Conservation (phyloP, 2,113 vertebrate genomes). For the Rhinopithecus roxellana region DNA sequence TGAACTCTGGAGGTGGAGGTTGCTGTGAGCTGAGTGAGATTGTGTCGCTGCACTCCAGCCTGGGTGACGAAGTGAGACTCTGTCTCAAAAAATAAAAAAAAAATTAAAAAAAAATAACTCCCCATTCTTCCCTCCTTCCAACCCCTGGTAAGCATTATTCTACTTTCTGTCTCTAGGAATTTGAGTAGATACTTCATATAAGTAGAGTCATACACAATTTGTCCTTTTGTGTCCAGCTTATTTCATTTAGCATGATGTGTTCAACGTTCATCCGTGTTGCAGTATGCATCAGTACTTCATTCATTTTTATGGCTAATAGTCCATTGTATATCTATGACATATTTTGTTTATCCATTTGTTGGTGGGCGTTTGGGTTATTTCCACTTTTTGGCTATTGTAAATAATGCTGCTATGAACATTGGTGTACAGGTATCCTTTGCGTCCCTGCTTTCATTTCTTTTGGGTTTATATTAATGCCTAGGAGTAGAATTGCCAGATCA, state of each 20-base stretch:
- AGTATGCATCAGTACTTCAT: constrained; percentile 7
- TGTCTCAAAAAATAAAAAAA: too few species aligned
- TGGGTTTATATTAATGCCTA: background rate
- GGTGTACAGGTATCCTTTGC: background rate
- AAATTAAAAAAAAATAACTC: background rate
- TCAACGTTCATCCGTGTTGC: background rate
- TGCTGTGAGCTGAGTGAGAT: too few species aligned
- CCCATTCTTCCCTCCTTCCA: background rate
- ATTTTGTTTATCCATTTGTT: constrained; percentile 40
- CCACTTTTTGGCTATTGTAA: constrained; percentile 14
- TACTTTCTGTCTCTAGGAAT: constrained; percentile 24
- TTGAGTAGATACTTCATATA: constrained; percentile 7
- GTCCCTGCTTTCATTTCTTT: constrained; percentile 1
- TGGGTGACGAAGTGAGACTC: too few species aligned
- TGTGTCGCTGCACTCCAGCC: too few species aligned
- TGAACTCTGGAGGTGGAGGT: too few species aligned
- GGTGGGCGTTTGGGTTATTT: constrained; percentile 19
- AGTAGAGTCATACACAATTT: background rate
- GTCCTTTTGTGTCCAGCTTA: constrained; percentile 21
- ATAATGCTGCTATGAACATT: background rate
- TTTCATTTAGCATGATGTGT: constrained; percentile 40
- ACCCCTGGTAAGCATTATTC: background rate
- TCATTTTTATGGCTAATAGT: constrained; percentile 25
- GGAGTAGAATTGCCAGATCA: background rate
- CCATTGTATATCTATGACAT: background rate